Evolutionary conservation across 2,113 vertebrate genomes (phyloP), one percentile per base, ranked within the genome.

Genomic region (Ptyas mucosa): DNA sequence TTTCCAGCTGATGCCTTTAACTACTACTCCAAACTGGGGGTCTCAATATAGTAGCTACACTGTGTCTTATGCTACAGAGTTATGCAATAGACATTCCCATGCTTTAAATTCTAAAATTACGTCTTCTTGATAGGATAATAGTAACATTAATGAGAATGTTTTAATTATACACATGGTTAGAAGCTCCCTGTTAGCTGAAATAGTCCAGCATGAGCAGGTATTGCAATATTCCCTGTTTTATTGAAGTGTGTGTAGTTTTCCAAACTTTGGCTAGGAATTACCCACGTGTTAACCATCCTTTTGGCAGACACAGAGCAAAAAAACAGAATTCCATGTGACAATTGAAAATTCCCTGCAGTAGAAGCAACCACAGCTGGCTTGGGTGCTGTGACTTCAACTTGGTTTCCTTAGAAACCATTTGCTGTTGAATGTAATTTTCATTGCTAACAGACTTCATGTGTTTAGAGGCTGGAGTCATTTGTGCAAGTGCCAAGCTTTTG

Each of bases 391-490:
- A 91, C 91, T 87, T 95, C 14, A 58, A 11, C 91, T 96, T 95
- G 49, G 96, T 97, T 97, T 96, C 97, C 96, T 96, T 97, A 94
- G 96, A 95, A 98, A 96, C 96, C 10, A 96, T 97, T 97, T 94
- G 91, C 95, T 95, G 91, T 93, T 96, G 94, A 96, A 96, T 93
- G 15, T 93, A 94, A 96, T 96, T 97, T 93, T 96, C 91, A 93
- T 95, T 96, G 95, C 94, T 92, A 94, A 96, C 95, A 97, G 95
- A 96, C 93, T 93, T 96, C 93, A 94, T 87, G 91, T 93, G 89
- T 93, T 95, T 93, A n/a, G 61, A 96, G 69, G 96, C 95, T 95
- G 91, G 92, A 90, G 93, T 96, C 93, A 95, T 54, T 94, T 92
- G 95, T 97, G 95, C 91, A 97, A 97, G 95, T 95, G 93, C 91